Evolutionary conservation across 2,797 vertebrate genomes (phyloP).

Genomic region (Lateolabrax maculatus): DNA sequence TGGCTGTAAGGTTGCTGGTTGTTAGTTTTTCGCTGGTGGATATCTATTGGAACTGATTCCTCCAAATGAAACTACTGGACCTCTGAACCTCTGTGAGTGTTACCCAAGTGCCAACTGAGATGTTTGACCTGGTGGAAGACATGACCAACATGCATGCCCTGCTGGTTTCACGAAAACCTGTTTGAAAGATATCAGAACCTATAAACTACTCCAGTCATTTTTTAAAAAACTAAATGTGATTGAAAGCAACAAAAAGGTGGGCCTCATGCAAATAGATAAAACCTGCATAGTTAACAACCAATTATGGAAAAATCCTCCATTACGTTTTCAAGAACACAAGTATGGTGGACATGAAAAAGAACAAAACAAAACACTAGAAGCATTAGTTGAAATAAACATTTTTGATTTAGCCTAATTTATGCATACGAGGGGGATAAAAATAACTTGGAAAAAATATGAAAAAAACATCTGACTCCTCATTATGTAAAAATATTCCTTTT

Average conservation of each 20-base stretch:
- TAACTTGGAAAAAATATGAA: not conserved
- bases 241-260: not conserved
- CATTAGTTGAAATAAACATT: too few species aligned
- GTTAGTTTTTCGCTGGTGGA: too few species aligned
- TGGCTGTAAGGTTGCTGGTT: too few species aligned
- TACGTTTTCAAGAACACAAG: too few species aligned
- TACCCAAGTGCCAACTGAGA: not conserved
- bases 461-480: not conserved
- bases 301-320: too few species aligned
- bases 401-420: not conserved
- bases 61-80: not conserved
- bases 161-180: not conserved
- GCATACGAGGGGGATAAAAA: not conserved
- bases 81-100: not conserved
- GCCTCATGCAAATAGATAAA: too few species aligned
- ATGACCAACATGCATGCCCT: not conserved
- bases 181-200: not conserved
- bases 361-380: not conserved
- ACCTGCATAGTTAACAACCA: too few species aligned
- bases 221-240: not conserved
- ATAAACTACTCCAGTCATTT: not conserved
- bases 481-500: not conserved
- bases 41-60: not conserved
- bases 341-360: too few species aligned
- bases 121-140: not conserved